Conservation (phyloP, 2,113 vertebrate species). For the Chunga burmeisteri region DNA sequence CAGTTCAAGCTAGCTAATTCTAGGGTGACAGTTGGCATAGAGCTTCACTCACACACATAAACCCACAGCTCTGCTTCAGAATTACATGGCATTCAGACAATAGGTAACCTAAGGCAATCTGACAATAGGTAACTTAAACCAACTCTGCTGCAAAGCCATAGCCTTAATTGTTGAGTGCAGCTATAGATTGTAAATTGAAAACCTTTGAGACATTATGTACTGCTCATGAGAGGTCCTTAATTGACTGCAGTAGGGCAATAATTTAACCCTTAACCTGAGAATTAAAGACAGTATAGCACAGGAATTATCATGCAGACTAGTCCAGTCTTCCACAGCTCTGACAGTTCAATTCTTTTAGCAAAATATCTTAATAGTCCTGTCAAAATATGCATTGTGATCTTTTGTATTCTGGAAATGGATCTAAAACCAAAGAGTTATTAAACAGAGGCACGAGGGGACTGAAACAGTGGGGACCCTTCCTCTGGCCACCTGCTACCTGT, state of each 20-base stretch:
- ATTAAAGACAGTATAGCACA: neutral
- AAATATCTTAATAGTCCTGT: neutral
- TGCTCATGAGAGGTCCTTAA: neutral
- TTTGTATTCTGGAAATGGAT: neutral
- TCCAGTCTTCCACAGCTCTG: neutral
- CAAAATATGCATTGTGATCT: neutral
- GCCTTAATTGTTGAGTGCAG: neutral
- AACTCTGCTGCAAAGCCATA: neutral
- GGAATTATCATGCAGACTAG: neutral
- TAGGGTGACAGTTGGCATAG: neutral
- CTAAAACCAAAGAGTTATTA: neutral
- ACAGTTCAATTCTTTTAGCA: neutral
- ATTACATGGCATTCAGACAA: neutral
- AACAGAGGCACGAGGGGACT: neutral
- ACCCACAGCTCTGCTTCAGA: neutral
- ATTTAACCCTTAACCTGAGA: neutral
- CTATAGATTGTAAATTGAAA: neutral
- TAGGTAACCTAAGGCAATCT: neutral
- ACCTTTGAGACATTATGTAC: neutral
- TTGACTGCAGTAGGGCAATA: neutral
- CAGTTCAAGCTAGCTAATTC: neutral
- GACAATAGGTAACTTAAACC: neutral
- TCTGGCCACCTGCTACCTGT: neutral
- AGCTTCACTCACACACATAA: neutral
- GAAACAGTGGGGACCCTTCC: neutral